A percentile compares a stretch with the other conserved stretches of the same genome.
Evolutionary conservation across 2,113 vertebrate genomes (phyloP).

Genomic region (Tragelaphus buxtoni): DNA sequence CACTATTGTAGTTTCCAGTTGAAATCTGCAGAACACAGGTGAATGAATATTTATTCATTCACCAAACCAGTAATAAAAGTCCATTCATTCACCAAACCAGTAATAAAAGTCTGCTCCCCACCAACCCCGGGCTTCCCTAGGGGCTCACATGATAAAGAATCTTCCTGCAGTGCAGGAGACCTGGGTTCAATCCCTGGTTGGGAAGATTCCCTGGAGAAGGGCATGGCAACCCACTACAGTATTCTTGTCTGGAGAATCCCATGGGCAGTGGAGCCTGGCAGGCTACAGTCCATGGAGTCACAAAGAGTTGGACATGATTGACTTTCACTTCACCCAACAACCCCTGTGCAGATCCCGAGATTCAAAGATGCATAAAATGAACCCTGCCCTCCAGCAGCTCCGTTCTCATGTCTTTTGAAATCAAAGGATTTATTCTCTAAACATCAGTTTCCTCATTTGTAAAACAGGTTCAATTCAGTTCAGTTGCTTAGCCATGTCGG

Average conservation of each 20-base stretch:
- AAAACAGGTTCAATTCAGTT: background rate
- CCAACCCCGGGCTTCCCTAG: background rate
- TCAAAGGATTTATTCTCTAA: background rate
- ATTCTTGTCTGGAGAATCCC: background rate
- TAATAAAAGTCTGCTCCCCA: background rate
- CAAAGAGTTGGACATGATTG: background rate
- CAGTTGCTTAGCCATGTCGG: background rate
- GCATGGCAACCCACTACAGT: background rate
- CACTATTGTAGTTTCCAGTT: background rate
- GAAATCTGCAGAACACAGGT: background rate
- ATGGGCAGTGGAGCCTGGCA: rapidly evolving
- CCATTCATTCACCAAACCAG: background rate
- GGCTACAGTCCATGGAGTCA: background rate
- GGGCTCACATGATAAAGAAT: background rate
- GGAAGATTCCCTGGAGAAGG: background rate
- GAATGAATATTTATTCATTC: background rate
- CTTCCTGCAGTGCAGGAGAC: background rate
- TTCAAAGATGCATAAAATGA: background rate
- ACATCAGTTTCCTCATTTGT: background rate
- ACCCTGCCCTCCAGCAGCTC: background rate
- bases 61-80: background rate
- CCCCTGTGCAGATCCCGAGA: background rate
- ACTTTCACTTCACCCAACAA: background rate
- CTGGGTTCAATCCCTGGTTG: background rate
- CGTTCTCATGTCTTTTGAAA: background rate